These are phyloP conservation scores for Temnothorax nylanderi DNA, from an alignment of 1,140 invertebrate genomes.

Conservation along the genomic window DNA sequence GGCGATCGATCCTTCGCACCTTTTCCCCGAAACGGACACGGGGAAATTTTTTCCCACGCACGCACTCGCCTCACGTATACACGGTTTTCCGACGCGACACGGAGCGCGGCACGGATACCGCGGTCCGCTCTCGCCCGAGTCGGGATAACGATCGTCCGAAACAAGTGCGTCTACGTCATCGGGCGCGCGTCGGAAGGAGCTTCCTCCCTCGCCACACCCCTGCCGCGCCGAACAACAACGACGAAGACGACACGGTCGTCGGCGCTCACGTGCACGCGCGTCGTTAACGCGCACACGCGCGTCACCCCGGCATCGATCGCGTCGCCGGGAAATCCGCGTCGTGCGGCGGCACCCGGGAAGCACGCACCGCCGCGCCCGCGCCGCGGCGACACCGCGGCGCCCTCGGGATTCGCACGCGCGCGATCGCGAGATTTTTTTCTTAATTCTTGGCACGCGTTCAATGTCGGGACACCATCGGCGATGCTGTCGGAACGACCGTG, in stretches of 20 bases:
- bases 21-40: not conserved
- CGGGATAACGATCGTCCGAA: constrained; percentile 64
- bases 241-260: not conserved
- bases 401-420: not conserved
- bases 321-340: constrained; percentile 13
- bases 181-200: constrained; percentile 30
- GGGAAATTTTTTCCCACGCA: not conserved
- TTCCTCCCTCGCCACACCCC: constrained; percentile 71
- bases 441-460: constrained; percentile 9
- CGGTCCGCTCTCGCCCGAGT: constrained; percentile 18
- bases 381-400: not conserved
- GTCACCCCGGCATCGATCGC: constrained; percentile 25
- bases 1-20: constrained; percentile 38
- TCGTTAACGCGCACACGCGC: constrained; percentile 40
- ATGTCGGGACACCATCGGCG: too few relatives aligned
- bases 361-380: too few relatives aligned
- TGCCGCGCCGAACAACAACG: constrained; percentile 10
- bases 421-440: not conserved
- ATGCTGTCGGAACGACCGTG: constrained; percentile 22
- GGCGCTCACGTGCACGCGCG: constrained; percentile 38
- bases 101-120: not conserved
- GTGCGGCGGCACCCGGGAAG: not conserved
- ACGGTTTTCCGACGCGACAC: not conserved
- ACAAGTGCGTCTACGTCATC: constrained; percentile 69
- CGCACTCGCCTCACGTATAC: constrained; percentile 17